These are phyloP conservation scores for Turritopsis rubra DNA, from an alignment of 30 jellyfish, hydroid and myxozoan genomes.

Conservation along the genomic window DNA sequence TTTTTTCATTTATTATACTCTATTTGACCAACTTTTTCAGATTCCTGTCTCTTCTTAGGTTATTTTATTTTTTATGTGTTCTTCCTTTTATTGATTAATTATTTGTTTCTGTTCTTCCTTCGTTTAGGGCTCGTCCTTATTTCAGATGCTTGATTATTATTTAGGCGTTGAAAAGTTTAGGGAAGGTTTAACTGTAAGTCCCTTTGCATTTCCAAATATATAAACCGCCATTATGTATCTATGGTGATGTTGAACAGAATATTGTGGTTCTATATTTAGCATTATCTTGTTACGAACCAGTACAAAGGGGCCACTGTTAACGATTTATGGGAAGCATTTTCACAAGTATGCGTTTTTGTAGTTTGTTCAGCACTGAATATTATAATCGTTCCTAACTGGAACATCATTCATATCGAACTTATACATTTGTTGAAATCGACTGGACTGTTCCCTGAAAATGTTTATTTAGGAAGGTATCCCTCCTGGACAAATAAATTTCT, in stretches of 20 bases:
- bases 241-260: no score
- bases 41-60: no score
- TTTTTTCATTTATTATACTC: no score
- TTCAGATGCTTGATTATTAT: constrained; percentile 80
- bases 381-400: no score
- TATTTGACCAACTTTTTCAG: no score
- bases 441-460: no score
- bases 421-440: no score
- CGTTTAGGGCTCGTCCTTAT: constrained; percentile 76
- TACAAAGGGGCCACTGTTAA: constrained; percentile 66
- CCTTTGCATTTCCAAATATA: neutral
- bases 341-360: constrained; percentile 56
- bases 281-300: constrained; percentile 31
- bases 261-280: constrained; percentile 28
- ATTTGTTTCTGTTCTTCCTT: neutral
- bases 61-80: neutral
- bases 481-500: no score
- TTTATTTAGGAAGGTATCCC: no score
- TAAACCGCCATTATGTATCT: no score
- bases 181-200: constrained; percentile 57
- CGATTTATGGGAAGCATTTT: constrained; percentile 75
- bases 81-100: neutral
- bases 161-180: constrained; percentile 55
- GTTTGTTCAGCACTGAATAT: no score
- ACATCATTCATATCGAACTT: no score